A percentile compares a stretch with the other conserved stretches of the same genome.
Evolutionary conservation across 2,888 invertebrate genomes (phyloP).

Genomic region (Prosopocoilus inquinatus): DNA sequence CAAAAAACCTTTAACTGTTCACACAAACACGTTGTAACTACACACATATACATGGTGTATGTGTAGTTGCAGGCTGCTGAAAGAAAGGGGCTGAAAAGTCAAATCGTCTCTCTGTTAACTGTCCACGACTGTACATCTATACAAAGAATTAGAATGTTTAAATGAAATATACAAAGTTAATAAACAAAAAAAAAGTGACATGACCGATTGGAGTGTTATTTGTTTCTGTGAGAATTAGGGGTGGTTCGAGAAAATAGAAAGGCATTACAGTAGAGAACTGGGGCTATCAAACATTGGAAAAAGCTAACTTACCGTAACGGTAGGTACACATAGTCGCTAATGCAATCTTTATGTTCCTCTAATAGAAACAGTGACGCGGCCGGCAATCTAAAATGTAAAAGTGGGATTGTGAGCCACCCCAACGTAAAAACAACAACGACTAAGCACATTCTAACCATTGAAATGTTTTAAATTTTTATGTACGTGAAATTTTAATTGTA

Average conservation of each 20-base stretch:
- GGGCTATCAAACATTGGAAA: conserved; percentile 41
- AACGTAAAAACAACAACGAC: conserved; percentile 7
- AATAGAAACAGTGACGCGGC: conserved; percentile 46
- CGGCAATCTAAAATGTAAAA: conserved; percentile 38
- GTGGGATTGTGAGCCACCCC: conserved; percentile 20
- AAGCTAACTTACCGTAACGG: conserved; percentile 45
- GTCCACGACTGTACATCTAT: no score
- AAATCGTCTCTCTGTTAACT: no score
- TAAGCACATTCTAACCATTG: conserved; percentile 22
- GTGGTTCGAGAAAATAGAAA: conserved; percentile 25
- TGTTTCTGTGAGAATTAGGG: conserved; percentile 19
- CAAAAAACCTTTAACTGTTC: no score
- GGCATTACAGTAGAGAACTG: conserved; percentile 31
- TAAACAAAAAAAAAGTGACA: no score
- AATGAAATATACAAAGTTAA: no score
- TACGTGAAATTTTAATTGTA: conserved; percentile 29
- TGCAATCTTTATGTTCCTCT: conserved; percentile 48
- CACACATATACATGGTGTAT: no score
- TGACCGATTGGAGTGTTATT: conserved; percentile 16
- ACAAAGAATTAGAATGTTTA: no score
- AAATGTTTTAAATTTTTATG: conserved; percentile 25
- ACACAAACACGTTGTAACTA: no score
- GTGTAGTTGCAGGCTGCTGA: no score
- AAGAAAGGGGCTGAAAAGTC: no score
- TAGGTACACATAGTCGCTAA: conserved; percentile 46